Evolutionary conservation across 2,797 vertebrate species (phyloP).

Genomic region (Galaxias olidus): DNA sequence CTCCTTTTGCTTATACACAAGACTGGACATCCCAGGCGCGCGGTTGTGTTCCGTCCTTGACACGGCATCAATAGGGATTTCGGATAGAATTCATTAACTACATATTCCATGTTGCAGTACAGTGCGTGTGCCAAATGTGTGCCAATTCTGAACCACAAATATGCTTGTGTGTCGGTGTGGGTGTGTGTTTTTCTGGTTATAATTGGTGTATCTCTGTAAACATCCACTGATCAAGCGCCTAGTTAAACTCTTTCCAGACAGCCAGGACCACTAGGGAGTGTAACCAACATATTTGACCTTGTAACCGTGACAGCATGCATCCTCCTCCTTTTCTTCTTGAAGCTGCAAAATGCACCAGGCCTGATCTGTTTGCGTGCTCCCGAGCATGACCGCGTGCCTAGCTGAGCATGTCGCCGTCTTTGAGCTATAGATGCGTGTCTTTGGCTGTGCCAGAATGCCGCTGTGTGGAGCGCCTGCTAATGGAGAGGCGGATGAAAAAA

Average conservation of each 20-base stretch:
- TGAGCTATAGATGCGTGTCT: conserved; percentile 51
- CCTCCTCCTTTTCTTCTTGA: not conserved
- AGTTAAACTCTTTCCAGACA: too few relatives aligned
- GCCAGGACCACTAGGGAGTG: not conserved
- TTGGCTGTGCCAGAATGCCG: conserved; percentile 41
- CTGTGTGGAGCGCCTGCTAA: conserved; percentile 64
- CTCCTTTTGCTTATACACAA: too few relatives aligned
- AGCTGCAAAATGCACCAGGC: not conserved
- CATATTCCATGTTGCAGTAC: too few relatives aligned
- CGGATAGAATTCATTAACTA: too few relatives aligned
- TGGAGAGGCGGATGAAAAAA: conserved; percentile 60
- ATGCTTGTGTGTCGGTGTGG: not conserved
- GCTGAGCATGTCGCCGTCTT: conserved; percentile 39
- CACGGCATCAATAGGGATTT: too few relatives aligned
- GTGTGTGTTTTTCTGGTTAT: not conserved
- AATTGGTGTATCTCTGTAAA: not conserved
- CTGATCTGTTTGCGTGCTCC: not conserved
- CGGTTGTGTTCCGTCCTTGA: too few relatives aligned
- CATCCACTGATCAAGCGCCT: too few relatives aligned
- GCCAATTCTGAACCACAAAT: too few relatives aligned
- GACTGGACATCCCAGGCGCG: too few relatives aligned
- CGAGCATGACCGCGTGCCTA: conserved; percentile 6
- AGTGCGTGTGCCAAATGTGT: not conserved
- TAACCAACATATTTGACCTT: not conserved
- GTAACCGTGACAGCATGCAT: not conserved